These are phyloP conservation scores for Harpagifer antarcticus DNA, from an alignment of 2,797 vertebrate species.

Conservation along the genomic window DNA sequence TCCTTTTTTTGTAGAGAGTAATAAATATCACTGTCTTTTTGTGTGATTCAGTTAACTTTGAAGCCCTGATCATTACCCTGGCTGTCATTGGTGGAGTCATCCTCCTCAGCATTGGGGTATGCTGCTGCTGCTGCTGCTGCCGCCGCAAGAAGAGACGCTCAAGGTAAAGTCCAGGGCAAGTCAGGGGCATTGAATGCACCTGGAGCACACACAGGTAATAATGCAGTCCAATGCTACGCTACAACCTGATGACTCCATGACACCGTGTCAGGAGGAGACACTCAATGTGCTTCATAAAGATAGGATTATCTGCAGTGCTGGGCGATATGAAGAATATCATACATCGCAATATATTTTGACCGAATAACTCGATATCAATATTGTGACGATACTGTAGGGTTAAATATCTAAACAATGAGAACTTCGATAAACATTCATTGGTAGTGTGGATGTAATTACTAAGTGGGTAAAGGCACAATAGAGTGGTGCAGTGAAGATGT, in stretches of 20 bases:
- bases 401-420: too few species aligned
- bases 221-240: not conserved
- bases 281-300: not conserved
- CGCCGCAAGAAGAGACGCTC: constrained; percentile 74
- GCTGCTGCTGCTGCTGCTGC: constrained; percentile 90
- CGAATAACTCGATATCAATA: too few species aligned
- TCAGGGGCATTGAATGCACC: not conserved
- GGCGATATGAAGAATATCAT: too few species aligned
- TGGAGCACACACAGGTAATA: not conserved
- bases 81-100: constrained; percentile 84
- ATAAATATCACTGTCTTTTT: not conserved
- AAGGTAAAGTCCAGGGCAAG: constrained; percentile 74
- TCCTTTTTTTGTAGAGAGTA: not conserved
- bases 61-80: constrained; percentile 89
- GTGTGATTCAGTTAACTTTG: constrained; percentile 88
- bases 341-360: too few species aligned
- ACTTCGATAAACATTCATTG: too few species aligned
- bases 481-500: too few species aligned
- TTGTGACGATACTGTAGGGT: too few species aligned
- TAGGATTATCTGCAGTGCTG: not conserved
- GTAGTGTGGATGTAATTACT: too few species aligned
- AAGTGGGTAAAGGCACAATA: too few species aligned
- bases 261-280: not conserved
- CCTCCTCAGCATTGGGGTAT: constrained; percentile 79
- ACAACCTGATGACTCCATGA: not conserved